Percentiles rank a stretch among this genome's conserved stretches.
phyloP scores from a whole-genome alignment of 2,888 invertebrate species.

The Sphinx pinastri region DNA sequence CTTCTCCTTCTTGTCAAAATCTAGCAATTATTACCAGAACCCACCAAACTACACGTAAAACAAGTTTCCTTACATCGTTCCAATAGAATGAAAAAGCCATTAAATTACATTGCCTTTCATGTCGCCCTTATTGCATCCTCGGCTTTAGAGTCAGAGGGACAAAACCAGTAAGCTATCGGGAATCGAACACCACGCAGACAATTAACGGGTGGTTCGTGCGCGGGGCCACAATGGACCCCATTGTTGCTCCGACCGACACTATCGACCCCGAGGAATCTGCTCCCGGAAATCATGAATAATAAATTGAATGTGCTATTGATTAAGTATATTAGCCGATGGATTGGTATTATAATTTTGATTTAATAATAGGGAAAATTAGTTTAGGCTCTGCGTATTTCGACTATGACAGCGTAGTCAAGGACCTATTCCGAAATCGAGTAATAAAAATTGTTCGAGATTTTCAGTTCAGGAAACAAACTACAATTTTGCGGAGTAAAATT shows the following conservation, averaged over 20 bases:
- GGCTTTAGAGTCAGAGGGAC: conserved; percentile 8
- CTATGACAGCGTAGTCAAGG: no score
- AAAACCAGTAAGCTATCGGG: conserved; percentile 19
- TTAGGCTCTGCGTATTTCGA: no score
- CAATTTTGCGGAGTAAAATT: no score
- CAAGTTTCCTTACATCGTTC: background rate
- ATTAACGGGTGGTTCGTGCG: conserved; percentile 16
- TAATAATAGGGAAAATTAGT: background rate
- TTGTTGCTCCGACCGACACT: conserved; percentile 18
- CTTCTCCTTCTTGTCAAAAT: no score
- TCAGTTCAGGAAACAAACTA: no score
- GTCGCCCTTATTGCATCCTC: conserved; percentile 7
- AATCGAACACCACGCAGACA: conserved; percentile 16
- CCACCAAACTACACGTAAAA: no score
- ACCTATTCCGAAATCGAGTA: no score
- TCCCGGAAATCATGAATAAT: conserved; percentile 5
- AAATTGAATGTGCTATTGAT: background rate
- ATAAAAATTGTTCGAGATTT: no score
- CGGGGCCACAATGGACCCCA: conserved; percentile 14
- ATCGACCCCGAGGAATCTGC: conserved; percentile 8
- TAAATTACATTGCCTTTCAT: conserved; percentile 4
- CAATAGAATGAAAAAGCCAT: background rate
- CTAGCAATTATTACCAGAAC: background rate
- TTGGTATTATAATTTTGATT: background rate
- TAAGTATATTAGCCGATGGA: conserved; percentile 7